Evolutionary conservation across 2,797 vertebrate genomes (phyloP).

Genomic region (Macropus fuliginosus): DNA sequence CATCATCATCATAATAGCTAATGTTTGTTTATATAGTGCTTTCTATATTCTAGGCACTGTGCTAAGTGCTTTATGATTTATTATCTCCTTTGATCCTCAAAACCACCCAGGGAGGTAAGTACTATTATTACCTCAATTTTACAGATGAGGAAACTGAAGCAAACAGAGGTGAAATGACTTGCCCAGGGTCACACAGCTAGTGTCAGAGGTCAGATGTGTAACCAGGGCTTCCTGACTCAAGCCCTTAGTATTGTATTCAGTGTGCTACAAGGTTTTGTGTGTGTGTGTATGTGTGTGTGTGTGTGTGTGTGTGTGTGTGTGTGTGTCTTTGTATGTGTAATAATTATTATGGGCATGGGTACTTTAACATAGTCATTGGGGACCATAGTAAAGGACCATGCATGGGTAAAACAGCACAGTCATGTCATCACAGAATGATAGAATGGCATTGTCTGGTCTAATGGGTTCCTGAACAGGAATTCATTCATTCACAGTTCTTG

Average conservation of each 20-base stretch:
- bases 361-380: background rate
- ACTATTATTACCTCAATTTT: background rate
- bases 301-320: background rate
- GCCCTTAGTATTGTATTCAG: background rate
- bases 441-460: background rate
- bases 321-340: too few species aligned
- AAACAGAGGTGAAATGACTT: background rate
- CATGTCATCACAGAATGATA: background rate
- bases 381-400: background rate
- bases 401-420: background rate
- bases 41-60: background rate
- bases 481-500: background rate
- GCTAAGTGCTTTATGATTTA: background rate
- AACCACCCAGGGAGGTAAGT: background rate
- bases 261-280: background rate
- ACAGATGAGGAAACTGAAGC: background rate
- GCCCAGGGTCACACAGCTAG: background rate
- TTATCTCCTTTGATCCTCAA: background rate
- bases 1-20: background rate
- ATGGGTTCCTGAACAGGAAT: background rate
- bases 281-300: background rate
- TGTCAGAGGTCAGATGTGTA: background rate
- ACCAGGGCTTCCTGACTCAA: background rate
- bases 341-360: background rate
- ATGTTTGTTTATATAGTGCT: background rate